Evolutionary conservation across 1,140 invertebrate genomes (phyloP).

Genomic region (Littorina saxatilis): DNA sequence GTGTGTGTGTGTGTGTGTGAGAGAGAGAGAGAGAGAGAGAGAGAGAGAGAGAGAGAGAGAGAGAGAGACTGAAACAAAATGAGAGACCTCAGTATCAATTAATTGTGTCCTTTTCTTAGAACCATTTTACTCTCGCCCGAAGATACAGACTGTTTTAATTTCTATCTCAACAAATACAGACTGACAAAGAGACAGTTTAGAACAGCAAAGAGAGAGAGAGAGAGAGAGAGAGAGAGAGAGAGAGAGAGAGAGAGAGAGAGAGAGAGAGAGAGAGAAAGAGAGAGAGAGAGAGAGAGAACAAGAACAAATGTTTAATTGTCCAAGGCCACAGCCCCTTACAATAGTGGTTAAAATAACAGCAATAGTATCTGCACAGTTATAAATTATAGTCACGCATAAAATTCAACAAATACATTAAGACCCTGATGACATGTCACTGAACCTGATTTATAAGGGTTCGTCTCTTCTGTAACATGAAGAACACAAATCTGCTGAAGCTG

Average conservation of each 20-base stretch:
- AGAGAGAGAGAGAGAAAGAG: background rate
- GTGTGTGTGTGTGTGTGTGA: background rate
- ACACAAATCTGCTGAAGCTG: too few relatives aligned
- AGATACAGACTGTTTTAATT: background rate
- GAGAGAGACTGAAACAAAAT: background rate
- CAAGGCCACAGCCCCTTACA: too few relatives aligned
- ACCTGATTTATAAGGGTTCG: too few relatives aligned
- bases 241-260: background rate
- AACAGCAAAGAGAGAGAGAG: conserved; percentile 2
- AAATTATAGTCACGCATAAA: too few relatives aligned
- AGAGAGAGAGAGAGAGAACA: background rate
- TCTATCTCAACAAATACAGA: background rate
- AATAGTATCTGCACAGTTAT: too few relatives aligned
- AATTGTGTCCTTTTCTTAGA: too few relatives aligned
- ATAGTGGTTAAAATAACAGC: too few relatives aligned
- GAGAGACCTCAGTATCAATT: background rate
- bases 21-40: conserved; percentile 21
- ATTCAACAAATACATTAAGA: too few relatives aligned
- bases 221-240: conserved; percentile 8
- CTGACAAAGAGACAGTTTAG: background rate
- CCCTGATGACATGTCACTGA: too few relatives aligned
- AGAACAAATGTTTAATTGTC: too few relatives aligned
- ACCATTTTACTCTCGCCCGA: too few relatives aligned
- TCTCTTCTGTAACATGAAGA: too few relatives aligned
- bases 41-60: conserved; percentile 12